Evolutionary conservation across 2,113 vertebrate species (phyloP), one percentile per base, ranked within the genome.

Genomic region (Meleagris gallopavo): DNA sequence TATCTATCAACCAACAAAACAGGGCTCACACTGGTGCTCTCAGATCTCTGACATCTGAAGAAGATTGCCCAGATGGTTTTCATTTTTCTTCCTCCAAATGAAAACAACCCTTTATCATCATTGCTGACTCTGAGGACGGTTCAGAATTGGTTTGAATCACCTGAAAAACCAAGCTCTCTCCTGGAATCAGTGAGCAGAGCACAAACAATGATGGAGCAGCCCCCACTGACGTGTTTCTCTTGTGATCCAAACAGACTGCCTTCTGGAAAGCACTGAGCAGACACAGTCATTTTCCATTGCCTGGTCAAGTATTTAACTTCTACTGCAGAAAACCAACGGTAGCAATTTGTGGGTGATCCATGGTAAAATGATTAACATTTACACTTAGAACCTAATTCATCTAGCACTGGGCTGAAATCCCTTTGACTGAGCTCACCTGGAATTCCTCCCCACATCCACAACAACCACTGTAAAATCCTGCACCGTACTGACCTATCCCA

Each of bases 71-170:
- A 90, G 80, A 86, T 78, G 76, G 36, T 92, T 95, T 88, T 72
- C 18, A 83, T 69, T 90, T 82, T 89, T 76, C 52, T 76, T 58
- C 57, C 91, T 82, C 34, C 50, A 74, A 95, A 86, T 45, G 62
- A 89, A 93, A 94, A 89, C 50, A 80, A 83, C 45, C 40, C 36
- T 60, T 92, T 92, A 60, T 88, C n/a, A 61, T 65, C 18, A 78
- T 77, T 86, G 89, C 52, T 75, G 48, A 43, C 57, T 81, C 64
- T 61, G 69, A 93, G 86, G 79, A 4, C 74, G 18, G 21, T 54
- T 57, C 27, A 67, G 83, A 76, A 91, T 86, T 62, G 20, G 34
- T 94, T 41, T 78, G 79, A 86, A 93, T 72, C 65, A 90, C 32
- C 69, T 57, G 46, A 88, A 87, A 89, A 91, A 69, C 21, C 80